Conservation (phyloP, 1,140 invertebrate genomes). For the Cepaea nemoralis region DNA sequence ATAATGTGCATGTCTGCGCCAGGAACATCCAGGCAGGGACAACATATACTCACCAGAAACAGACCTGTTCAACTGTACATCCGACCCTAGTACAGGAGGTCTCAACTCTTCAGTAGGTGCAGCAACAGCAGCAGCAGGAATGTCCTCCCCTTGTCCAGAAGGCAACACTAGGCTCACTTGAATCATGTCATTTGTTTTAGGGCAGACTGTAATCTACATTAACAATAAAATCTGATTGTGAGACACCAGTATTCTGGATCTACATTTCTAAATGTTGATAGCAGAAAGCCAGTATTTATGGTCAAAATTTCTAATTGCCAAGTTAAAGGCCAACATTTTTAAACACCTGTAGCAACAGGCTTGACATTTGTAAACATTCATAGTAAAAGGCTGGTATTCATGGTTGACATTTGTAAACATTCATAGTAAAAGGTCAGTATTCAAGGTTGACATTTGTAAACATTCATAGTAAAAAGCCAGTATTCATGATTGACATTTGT, state of each 20-base stretch:
- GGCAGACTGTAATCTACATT: slow-evolving; percentile 3
- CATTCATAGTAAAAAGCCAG: no score
- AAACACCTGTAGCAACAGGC: neutral
- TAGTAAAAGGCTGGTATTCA: no score
- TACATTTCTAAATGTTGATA: neutral
- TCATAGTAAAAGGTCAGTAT: no score
- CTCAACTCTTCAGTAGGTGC: neutral
- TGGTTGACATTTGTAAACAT: no score
- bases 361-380: no score
- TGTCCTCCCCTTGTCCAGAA: neutral
- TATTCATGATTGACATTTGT: no score
- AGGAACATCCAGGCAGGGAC: neutral
- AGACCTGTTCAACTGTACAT: slow-evolving; percentile 26
- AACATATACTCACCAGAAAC: slow-evolving; percentile 21
- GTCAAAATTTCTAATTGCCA: no score
- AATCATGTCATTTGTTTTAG: slow-evolving; percentile 12
- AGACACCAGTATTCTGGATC: no score
- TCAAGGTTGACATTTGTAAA: no score
- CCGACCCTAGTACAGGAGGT: neutral
- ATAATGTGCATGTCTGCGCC: neutral
- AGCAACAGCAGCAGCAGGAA: slow-evolving; percentile 1
- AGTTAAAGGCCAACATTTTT: neutral
- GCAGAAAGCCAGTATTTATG: no score
- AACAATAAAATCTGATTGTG: neutral
- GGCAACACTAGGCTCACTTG: slow-evolving; percentile 16